phyloP scores from a whole-genome alignment of 2,113 vertebrate species.

The Pogonocichla stellata region DNA sequence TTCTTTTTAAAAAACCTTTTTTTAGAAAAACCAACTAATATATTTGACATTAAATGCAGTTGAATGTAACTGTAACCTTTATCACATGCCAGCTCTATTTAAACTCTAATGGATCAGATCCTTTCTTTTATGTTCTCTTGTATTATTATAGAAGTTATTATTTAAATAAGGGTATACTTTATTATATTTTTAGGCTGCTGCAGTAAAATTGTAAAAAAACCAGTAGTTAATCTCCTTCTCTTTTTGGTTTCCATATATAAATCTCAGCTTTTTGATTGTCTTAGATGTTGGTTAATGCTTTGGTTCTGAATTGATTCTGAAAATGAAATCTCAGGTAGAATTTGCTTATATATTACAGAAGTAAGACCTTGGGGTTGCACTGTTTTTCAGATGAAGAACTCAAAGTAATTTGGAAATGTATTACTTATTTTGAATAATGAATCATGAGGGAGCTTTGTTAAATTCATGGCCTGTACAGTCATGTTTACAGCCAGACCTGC shows the following conservation, averaged over 20 bases:
- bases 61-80: neutral
- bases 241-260: neutral
- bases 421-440: no score
- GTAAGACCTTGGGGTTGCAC: neutral
- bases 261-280: neutral
- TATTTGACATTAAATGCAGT: neutral
- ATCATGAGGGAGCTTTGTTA: neutral
- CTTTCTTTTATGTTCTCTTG: neutral
- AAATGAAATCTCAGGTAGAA: neutral
- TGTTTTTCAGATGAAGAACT: neutral
- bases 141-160: neutral
- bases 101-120: neutral
- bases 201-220: neutral
- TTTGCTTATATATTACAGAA: neutral
- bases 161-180: neutral
- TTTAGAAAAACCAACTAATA: neutral
- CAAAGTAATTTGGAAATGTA: neutral
- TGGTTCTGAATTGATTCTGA: neutral
- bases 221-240: neutral
- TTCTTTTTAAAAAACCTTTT: neutral
- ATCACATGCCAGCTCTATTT: neutral
- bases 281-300: neutral
- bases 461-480: neutral
- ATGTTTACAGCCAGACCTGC: neutral
- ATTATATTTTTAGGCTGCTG: neutral